Evolutionary conservation across 2,797 vertebrate genomes (phyloP).

Genomic region (Botia kubotai): DNA sequence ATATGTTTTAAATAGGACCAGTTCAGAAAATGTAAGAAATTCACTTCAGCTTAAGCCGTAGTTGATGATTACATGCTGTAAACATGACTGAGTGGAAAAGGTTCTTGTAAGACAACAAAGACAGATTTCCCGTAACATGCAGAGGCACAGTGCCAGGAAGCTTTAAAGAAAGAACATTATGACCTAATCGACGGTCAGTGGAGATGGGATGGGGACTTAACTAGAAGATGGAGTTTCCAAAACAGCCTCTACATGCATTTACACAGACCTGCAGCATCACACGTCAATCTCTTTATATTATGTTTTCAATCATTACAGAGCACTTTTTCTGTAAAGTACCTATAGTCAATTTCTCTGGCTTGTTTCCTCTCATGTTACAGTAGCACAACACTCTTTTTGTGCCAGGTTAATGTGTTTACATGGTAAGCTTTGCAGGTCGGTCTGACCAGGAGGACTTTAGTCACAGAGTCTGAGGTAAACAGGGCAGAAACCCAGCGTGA

Average conservation of each 20-base stretch:
- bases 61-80: background rate
- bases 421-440: background rate
- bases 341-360: constrained; percentile 48
- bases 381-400: background rate
- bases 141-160: constrained; percentile 28
- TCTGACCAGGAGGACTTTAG: background rate
- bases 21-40: background rate
- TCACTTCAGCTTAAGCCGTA: background rate
- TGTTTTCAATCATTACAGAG: constrained; percentile 10
- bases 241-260: constrained; percentile 35
- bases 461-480: too few species aligned
- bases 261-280: constrained; percentile 4
- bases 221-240: constrained; percentile 40
- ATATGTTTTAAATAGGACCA: background rate
- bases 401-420: background rate
- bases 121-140: constrained; percentile 48
- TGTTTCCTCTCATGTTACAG: constrained; percentile 22
- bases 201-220: background rate
- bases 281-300: background rate
- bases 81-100: background rate
- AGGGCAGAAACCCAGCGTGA: background rate
- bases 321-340: constrained; percentile 38
- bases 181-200: constrained; percentile 36
- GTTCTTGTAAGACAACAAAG: constrained; percentile 36
- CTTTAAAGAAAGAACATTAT: constrained; percentile 28